phyloP scores from a whole-genome alignment of 2,888 invertebrate species.

The Melipona beecheii region DNA sequence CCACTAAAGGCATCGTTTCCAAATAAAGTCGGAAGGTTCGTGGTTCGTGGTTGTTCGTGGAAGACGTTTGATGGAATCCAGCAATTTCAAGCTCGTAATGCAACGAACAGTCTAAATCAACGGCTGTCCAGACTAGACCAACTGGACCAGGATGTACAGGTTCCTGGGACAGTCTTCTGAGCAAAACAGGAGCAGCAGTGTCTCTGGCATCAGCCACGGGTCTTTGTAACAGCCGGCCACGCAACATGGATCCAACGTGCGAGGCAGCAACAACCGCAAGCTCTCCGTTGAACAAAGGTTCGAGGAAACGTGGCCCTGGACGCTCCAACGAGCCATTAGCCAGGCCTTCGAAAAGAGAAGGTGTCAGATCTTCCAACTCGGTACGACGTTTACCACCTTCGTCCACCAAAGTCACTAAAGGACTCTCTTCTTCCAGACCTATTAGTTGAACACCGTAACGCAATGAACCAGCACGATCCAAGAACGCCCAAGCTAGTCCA shows the following conservation, averaged over 20 bases:
- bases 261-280: constrained; percentile 90
- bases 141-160: constrained; percentile 84
- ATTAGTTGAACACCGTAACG: constrained; percentile 88
- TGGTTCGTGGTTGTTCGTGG: constrained; percentile 78
- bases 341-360: constrained; percentile 86
- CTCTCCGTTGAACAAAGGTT: constrained; percentile 93
- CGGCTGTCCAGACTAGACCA: constrained; percentile 93
- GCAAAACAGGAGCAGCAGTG: constrained; percentile 88
- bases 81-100: constrained; percentile 90
- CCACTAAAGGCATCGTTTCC: constrained; percentile 88
- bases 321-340: constrained; percentile 91
- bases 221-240: constrained; percentile 88
- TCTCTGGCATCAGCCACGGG: constrained; percentile 91
- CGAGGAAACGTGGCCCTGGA: constrained; percentile 92
- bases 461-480: constrained; percentile 91
- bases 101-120: constrained; percentile 92
- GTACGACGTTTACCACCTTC: constrained; percentile 89
- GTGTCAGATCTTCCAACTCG: constrained; percentile 90
- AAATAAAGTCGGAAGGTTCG: constrained; percentile 86
- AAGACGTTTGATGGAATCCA: constrained; percentile 81
- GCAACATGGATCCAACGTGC: constrained; percentile 86
- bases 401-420: constrained; percentile 88
- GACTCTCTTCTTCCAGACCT: constrained; percentile 83
- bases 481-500: constrained; percentile 91
- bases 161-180: constrained; percentile 84